Percentiles rank a stretch among this genome's conserved stretches.
phyloP scores from a whole-genome alignment of 1,140 invertebrate species.

The Ceratina calcarata region DNA sequence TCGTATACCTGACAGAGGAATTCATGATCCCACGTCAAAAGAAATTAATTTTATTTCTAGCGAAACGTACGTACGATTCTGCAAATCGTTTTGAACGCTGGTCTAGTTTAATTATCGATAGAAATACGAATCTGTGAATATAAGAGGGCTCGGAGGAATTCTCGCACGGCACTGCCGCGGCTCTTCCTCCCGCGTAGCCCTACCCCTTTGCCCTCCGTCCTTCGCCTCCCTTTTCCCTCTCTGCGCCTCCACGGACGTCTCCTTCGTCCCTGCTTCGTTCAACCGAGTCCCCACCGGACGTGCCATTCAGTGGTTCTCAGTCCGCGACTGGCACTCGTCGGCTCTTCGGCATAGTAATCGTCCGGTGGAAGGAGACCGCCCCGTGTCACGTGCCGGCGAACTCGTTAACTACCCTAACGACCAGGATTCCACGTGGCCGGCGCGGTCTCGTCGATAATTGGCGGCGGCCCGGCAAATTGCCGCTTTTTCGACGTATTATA shows the following conservation, averaged over 20 bases:
- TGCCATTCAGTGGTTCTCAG: conserved; percentile 62
- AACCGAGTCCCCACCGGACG: conserved; percentile 63
- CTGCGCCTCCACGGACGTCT: conserved; percentile 48
- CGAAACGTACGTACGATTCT: too few species aligned
- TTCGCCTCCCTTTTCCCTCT: conserved; percentile 55
- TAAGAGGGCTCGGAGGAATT: conserved; percentile 62
- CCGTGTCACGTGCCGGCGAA: conserved; percentile 73
- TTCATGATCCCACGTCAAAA: too few species aligned
- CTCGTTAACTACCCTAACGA: conserved; percentile 76
- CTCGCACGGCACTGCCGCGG: conserved; percentile 70
- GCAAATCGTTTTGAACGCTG: background rate
- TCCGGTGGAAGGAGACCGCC: conserved; percentile 46
- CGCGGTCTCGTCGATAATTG: conserved; percentile 72
- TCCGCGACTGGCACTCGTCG: background rate
- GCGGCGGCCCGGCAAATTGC: conserved; percentile 63
- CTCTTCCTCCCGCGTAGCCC: conserved; percentile 41
- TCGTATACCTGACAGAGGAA: too few species aligned
- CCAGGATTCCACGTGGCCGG: conserved; percentile 70
- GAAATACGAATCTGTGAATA: background rate
- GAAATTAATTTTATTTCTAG: too few species aligned
- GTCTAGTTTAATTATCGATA: background rate
- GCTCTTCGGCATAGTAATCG: background rate
- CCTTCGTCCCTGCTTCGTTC: conserved; percentile 55
- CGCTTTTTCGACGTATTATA: conserved; percentile 61
- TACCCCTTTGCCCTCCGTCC: conserved; percentile 16